Percentiles rank a stretch among this genome's conserved stretches.
Conservation (phyloP, 2,113 vertebrate genomes). For the Tachuris rubrigastra region DNA sequence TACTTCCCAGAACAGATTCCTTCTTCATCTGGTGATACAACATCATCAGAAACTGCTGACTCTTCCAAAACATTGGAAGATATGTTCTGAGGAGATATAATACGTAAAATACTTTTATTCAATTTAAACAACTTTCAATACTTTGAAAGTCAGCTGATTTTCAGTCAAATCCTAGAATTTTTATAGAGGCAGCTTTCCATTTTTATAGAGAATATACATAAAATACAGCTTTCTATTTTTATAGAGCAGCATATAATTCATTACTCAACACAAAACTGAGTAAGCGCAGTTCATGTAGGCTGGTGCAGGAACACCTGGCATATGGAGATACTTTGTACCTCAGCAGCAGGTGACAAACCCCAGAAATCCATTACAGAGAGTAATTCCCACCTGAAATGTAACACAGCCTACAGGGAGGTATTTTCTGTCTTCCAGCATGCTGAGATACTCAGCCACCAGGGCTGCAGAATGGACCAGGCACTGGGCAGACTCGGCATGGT, state of each 20-base stretch:
- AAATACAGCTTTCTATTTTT: not conserved
- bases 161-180: not conserved
- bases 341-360: not conserved
- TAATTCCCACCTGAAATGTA: conserved; percentile 88
- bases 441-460: conserved; percentile 95
- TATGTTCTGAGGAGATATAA: conserved; percentile 82
- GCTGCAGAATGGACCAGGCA: conserved; percentile 98
- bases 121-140: not conserved
- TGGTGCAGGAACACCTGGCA: not conserved
- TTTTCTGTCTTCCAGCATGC: conserved; percentile 98
- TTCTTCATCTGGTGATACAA: conserved; percentile 97
- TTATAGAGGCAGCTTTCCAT: not conserved
- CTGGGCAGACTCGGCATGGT: conserved; percentile 95
- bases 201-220: not conserved
- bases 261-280: not conserved
- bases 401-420: conserved; percentile 98
- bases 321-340: fast-evolving
- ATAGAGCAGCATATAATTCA: not conserved
- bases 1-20: conserved; percentile 99
- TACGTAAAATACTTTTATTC: not conserved
- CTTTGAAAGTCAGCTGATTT: not conserved
- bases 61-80: conserved; percentile 98
- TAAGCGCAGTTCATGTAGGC: fast-evolving
- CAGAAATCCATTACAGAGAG: not conserved
- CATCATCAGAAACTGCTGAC: conserved; percentile 96